These are phyloP conservation scores for Limnephilus marmoratus DNA, from an alignment of 2,888 invertebrate species.

Conservation along the genomic window DNA sequence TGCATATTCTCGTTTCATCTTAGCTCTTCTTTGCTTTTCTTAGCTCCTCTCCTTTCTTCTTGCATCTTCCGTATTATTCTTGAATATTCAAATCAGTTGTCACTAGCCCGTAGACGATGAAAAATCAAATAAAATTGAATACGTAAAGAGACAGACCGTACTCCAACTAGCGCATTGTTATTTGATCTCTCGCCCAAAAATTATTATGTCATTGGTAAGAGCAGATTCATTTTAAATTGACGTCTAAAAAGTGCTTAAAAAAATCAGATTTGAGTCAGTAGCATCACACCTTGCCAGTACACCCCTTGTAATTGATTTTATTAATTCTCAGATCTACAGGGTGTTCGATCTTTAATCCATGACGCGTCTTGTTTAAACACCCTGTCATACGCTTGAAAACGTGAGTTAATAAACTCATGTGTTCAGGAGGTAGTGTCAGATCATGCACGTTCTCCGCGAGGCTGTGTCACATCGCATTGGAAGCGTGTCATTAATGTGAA, in stretches of 20 bases:
- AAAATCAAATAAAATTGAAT: no score
- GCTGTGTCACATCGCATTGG: not conserved
- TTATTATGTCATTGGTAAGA: no score
- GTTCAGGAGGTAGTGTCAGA: not conserved
- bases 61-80: no score
- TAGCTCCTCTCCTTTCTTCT: no score
- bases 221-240: no score
- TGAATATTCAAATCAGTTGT: no score
- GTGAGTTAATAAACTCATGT: slow-evolving; percentile 26
- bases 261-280: not conserved
- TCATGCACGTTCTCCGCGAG: not conserved
- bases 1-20: no score
- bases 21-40: no score
- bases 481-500: not conserved
- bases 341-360: not conserved
- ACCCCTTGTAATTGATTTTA: not conserved
- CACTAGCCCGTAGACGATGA: no score
- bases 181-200: no score
- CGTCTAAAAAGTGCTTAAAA: not conserved
- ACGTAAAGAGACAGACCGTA: no score
- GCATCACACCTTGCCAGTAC: not conserved
- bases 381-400: slow-evolving; percentile 21
- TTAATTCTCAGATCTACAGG: not conserved
- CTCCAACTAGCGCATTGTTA: no score
- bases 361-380: not conserved